Evolutionary conservation across 1,140 invertebrate genomes (phyloP), one percentile per base, ranked within the genome.

Genomic region (Sesamia nonagrioides): DNA sequence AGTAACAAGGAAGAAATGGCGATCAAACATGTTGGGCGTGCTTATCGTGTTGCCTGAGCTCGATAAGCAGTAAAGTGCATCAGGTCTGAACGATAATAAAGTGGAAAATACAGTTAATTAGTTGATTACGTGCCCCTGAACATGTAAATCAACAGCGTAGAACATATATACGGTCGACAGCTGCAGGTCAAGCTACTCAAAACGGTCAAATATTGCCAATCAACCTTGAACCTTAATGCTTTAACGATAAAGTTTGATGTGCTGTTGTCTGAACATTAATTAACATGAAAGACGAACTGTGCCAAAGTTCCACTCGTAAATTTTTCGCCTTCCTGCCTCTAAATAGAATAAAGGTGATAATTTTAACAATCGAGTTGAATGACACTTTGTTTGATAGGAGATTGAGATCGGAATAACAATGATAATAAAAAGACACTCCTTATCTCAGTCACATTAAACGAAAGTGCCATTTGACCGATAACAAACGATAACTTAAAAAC

Each of bases 391-490:
- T 54, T 54, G 35, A 54, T 54, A n/a, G 15, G 9, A 54, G 68
- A 33, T 71, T 71, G n/a, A 35, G 48, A 54, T 37, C 33, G 4
- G 11, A 72, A 72, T n/a, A 72, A n/a, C 17, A 48, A 48, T 50
- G 42, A 48, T 50, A 27, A 40, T 18, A 72, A 52, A 35, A 54
- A 54, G 45, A 33, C n/a, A 37, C 61, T 9, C 9, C 18, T 63
- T 69, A 69, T 69, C 66, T 35, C 4, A 40, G 15, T 72, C 50
- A 40, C 33, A 48, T 40, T 63, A 42, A 72, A 37, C 15, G 50
- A 54, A 52, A 72, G 45, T 72, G 68, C 9, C 33, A 8, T 54
- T 54, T 72, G 68, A 72, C 68, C 68, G 68, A 72, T 68, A 72
- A 72, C 27, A 11, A 54, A 52, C 37, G 50, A 54, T 72, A 54